phyloP scores from a whole-genome alignment of 2,113 vertebrate species.

The Macrotus californicus region DNA sequence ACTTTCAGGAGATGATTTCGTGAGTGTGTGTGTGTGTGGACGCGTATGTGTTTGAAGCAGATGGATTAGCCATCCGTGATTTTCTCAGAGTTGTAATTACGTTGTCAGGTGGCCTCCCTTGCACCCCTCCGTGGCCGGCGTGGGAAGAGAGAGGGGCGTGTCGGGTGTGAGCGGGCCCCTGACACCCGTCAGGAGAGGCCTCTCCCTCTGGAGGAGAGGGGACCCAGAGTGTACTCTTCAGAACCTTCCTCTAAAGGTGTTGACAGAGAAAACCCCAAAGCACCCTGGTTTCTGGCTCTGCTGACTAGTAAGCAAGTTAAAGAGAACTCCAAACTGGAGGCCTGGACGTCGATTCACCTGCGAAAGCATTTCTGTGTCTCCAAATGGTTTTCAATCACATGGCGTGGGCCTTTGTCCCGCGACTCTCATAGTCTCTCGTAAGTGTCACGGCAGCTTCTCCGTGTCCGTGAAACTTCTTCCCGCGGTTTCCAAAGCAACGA shows the following conservation, averaged over 20 bases:
- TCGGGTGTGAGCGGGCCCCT: neutral
- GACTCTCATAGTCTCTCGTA: neutral
- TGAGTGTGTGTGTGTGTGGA: neutral
- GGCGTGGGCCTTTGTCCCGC: neutral
- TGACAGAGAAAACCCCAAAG: slow-evolving; percentile 30
- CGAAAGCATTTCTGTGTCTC: slow-evolving; percentile 6
- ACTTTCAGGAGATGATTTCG: slow-evolving; percentile 64
- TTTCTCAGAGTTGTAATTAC: slow-evolving; percentile 75
- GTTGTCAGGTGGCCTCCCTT: slow-evolving; percentile 51
- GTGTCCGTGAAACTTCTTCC: neutral
- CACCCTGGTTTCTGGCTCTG: slow-evolving; percentile 21
- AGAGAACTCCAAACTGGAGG: neutral
- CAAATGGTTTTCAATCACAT: slow-evolving; percentile 37
- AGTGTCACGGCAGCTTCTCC: neutral
- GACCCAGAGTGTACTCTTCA: neutral
- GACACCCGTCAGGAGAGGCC: neutral
- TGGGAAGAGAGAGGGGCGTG: slow-evolving; percentile 50
- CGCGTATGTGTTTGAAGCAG: slow-evolving; percentile 61
- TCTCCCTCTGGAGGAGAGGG: neutral
- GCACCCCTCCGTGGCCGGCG: slow-evolving; percentile 40
- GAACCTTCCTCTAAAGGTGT: neutral
- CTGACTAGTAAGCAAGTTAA: slow-evolving; percentile 37
- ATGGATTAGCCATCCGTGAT: slow-evolving; percentile 74
- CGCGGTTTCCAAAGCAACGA: neutral
- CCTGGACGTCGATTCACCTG: neutral